Evolutionary conservation across 1,140 invertebrate species (phyloP).

Genomic region (Callitettix versicolor): DNA sequence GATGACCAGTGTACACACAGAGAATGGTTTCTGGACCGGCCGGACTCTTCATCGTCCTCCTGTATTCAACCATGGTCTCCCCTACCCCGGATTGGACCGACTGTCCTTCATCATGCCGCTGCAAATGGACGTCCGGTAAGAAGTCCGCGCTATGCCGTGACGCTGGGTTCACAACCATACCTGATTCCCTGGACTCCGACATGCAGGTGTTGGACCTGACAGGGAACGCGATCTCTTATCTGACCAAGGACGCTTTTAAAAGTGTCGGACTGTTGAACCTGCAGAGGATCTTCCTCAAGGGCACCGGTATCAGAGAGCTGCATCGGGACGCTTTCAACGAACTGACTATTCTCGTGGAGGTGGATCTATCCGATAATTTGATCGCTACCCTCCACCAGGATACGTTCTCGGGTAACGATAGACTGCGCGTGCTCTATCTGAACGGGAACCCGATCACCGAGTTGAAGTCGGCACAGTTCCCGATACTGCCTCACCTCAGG

Average conservation of each 20-base stretch:
- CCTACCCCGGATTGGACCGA: constrained; percentile 60
- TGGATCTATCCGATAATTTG: constrained; percentile 68
- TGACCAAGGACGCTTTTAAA: constrained; percentile 71
- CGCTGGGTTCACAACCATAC: constrained; percentile 61
- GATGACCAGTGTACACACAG: constrained; percentile 2
- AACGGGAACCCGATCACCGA: constrained; percentile 58
- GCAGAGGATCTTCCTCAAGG: constrained; percentile 67
- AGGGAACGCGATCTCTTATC: constrained; percentile 60
- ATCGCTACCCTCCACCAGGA: constrained; percentile 52
- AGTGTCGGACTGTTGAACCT: constrained; percentile 68
- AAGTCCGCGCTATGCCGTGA: constrained; percentile 73
- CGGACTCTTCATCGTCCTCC: constrained; percentile 3
- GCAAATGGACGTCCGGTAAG: constrained; percentile 82
- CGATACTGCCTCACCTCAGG: constrained; percentile 53
- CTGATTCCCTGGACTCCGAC: constrained; percentile 60
- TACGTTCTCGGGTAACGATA: constrained; percentile 64
- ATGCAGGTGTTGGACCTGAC: constrained; percentile 78
- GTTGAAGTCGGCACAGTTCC: constrained; percentile 54
- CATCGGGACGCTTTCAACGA: constrained; percentile 75
- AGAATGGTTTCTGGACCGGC: constrained; percentile 6
- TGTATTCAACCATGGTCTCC: constrained; percentile 2
- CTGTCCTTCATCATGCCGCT: constrained; percentile 67
- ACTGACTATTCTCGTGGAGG: constrained; percentile 75
- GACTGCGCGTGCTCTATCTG: constrained; percentile 53
- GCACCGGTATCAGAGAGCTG: constrained; percentile 59